Evolutionary conservation across 2,888 invertebrate species (phyloP), one percentile per base, ranked within the genome.

Genomic region (Smittia aterrima): DNA sequence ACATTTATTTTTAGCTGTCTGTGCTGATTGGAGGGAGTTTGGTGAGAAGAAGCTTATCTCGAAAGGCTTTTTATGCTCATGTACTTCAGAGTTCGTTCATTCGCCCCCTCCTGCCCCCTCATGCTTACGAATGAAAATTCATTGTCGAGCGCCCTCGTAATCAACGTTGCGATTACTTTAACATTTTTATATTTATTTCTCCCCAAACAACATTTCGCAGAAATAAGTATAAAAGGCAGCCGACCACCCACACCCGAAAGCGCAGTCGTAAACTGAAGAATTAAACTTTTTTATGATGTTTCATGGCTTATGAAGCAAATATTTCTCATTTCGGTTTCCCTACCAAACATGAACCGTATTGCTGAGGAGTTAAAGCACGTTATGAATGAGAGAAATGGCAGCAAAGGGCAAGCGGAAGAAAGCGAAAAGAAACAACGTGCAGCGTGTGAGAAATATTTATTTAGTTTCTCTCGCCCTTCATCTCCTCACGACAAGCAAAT

Each of bases 161-260:
- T 66, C 66, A 66, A 66, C 66, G 38, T 38, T 32, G 32, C 66
- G 66, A 66, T 66, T 66, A 66, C 38, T 66, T 38, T 20, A 66
- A 66, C 66, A 66, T 22, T 22, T 22, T 66, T 47, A 47, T 47
- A 47, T 47, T 66, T 66, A 32, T 64, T 64, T 64, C 25, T 64
- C 64, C 64, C 32, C 64, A 58, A 58, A 58, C n/a, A 25, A n/a
- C 24, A 16, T 24, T 64, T 22, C 11, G 62, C 11, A 3, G 3
- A 47, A 11, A 47, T 47, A 47, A 47, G 9, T 38, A 38, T 38
- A 9, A 7, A 38, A 38, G 38, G 47, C 11, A 47, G 16, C 47
- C 4, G 9, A 2, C 47, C 47, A 47, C 47, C 47, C 47, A 47
- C 47, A 47, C 16, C 11, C 47, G 16, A 47, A 47, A 16, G 47